Evolutionary conservation across 2,113 vertebrate genomes (phyloP).

Genomic region (Todiramphus chloris): DNA sequence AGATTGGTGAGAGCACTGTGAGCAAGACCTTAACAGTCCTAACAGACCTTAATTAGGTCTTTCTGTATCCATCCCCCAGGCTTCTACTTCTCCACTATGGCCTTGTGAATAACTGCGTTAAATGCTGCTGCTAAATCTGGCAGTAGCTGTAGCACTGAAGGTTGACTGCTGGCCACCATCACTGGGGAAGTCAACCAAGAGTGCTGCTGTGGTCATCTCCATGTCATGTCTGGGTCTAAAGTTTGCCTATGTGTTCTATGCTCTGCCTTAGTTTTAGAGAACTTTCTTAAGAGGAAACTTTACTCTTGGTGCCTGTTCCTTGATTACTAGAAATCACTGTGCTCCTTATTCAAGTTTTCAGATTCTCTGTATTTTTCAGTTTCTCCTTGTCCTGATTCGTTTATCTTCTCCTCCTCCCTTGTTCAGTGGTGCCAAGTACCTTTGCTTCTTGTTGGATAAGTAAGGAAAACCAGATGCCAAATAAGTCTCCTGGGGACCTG

Average conservation of each 20-base stretch:
- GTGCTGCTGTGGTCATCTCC: neutral
- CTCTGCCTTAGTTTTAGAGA: neutral
- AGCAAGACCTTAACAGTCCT: neutral
- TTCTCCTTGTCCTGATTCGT: neutral
- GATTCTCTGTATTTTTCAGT: constrained; percentile 1
- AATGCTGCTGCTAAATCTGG: neutral
- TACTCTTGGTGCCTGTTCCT: neutral
- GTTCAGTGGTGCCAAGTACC: constrained; percentile 16
- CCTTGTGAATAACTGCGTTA: neutral
- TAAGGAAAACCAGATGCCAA: constrained; percentile 18
- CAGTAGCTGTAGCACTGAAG: neutral
- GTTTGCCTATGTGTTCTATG: neutral
- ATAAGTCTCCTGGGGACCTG: neutral
- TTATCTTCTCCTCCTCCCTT: constrained; percentile 29
- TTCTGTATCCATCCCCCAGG: neutral
- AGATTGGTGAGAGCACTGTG: neutral
- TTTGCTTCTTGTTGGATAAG: constrained; percentile 44
- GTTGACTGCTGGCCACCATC: neutral
- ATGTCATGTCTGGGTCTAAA: neutral
- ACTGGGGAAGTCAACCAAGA: neutral
- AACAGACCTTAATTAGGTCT: too few species aligned
- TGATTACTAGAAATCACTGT: neutral
- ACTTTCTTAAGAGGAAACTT: neutral
- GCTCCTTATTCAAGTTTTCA: neutral
- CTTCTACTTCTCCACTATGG: neutral